phyloP scores from a whole-genome alignment of 92 coral and sea anemone species.

The Porites evermanni region DNA sequence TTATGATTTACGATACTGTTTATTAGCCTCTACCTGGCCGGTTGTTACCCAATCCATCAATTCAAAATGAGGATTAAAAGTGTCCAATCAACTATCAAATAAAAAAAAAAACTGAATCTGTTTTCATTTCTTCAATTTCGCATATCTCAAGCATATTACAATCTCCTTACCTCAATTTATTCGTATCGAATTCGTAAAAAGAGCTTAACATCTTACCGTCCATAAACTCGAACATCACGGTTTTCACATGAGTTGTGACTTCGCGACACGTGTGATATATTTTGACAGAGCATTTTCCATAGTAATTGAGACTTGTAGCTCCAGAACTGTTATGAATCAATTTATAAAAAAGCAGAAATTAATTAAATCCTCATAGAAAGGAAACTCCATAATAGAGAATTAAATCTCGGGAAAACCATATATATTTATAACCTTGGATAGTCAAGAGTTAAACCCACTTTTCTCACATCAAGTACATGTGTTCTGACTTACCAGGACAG shows the following conservation, averaged over 20 bases:
- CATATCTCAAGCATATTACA: too few relatives aligned
- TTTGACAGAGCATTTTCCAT: slow-evolving; percentile 59
- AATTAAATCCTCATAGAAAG: background rate
- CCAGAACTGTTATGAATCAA: slow-evolving; percentile 21
- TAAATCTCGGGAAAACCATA: too few relatives aligned
- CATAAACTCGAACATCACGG: slow-evolving; percentile 44
- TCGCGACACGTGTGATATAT: slow-evolving; percentile 69
- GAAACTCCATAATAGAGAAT: too few relatives aligned
- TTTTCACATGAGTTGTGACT: slow-evolving; percentile 39
- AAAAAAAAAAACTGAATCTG: too few relatives aligned
- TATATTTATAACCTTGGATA: background rate
- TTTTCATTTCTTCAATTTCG: too few relatives aligned
- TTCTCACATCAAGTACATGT: background rate
- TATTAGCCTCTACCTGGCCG: too few relatives aligned
- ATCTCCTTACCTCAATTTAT: background rate
- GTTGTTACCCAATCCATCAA: too few relatives aligned
- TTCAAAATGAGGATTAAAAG: too few relatives aligned
- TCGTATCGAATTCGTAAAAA: background rate
- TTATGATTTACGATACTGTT: too few relatives aligned
- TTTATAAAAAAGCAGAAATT: background rate
- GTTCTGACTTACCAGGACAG: slow-evolving; percentile 70
- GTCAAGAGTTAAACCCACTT: background rate
- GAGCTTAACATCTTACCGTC: slow-evolving; percentile 50
- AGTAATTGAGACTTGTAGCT: slow-evolving; percentile 65
- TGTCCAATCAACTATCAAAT: too few relatives aligned